Evolutionary conservation across 2,113 vertebrate genomes (phyloP).

Genomic region (Hypomesus transpacificus): DNA sequence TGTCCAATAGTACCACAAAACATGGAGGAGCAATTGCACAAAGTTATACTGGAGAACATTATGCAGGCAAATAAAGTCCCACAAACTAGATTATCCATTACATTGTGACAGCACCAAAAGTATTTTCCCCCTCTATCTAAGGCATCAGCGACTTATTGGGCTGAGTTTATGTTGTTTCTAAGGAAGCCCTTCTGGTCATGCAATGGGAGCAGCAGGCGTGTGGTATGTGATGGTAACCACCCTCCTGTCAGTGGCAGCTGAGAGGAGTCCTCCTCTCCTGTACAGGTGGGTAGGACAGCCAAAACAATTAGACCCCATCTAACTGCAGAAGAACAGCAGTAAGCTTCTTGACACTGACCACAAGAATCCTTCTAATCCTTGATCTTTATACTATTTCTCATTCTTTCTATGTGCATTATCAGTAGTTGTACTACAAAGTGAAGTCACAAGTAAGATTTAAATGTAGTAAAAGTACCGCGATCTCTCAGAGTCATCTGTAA

Average conservation of each 20-base stretch:
- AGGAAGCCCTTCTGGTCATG: conserved; percentile 78
- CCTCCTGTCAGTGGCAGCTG: conserved; percentile 51
- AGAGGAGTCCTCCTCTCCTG: conserved; percentile 48
- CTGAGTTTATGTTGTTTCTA: conserved; percentile 7
- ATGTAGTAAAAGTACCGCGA: too few relatives aligned
- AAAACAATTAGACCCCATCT: too few relatives aligned
- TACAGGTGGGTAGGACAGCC: conserved; percentile 58
- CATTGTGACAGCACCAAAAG: too few relatives aligned
- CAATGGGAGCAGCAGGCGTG: conserved; percentile 73
- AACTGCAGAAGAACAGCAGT: not conserved
- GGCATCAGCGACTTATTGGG: too few relatives aligned
- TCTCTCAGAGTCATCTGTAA: too few relatives aligned
- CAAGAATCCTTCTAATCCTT: not conserved
- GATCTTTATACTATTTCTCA: too few relatives aligned
- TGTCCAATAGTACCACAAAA: not conserved
- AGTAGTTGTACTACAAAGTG: too few relatives aligned
- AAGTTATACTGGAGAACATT: not conserved
- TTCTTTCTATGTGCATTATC: too few relatives aligned
- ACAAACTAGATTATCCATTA: too few relatives aligned
- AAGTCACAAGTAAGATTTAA: too few relatives aligned
- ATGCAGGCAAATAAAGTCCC: not conserved
- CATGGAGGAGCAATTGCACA: not conserved
- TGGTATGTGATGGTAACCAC: conserved; percentile 76
- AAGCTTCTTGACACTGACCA: not conserved
- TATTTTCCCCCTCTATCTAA: too few relatives aligned